phyloP scores from a whole-genome alignment of 2,113 vertebrate genomes.

The Boulengeromyrus knoepffleri region DNA sequence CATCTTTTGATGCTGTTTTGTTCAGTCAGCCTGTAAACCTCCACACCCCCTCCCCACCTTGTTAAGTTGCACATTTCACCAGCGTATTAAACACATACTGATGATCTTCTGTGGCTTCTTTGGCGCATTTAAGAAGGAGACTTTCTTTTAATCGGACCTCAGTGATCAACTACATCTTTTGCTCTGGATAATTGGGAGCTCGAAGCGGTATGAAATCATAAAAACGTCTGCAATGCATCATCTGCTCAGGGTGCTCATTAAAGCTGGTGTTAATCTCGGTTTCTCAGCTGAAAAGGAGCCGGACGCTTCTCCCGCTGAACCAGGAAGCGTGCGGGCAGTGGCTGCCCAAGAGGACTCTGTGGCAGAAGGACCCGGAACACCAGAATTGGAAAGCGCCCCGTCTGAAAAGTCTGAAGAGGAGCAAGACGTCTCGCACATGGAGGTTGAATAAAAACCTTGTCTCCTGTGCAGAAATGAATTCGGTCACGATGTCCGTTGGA shows the following conservation, averaged over 20 bases:
- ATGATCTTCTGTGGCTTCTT: neutral
- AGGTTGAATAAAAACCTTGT: slow-evolving; percentile 66
- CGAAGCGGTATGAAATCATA: slow-evolving; percentile 3
- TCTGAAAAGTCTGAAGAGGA: slow-evolving; percentile 56
- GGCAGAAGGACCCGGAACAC: slow-evolving; percentile 45
- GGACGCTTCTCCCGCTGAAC: slow-evolving; percentile 30
- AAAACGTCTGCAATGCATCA: slow-evolving; percentile 13
- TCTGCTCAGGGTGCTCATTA: slow-evolving; percentile 11
- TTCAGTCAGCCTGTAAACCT: slow-evolving; percentile 17
- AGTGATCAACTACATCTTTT: neutral
- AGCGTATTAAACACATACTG: slow-evolving; percentile 10
- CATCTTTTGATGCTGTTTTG: slow-evolving; percentile 8
- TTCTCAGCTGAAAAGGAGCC: slow-evolving; percentile 37
- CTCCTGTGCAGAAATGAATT: slow-evolving; percentile 8
- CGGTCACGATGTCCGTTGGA: neutral
- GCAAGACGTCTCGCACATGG: slow-evolving; percentile 70
- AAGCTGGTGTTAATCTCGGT: neutral
- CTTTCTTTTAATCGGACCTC: slow-evolving; percentile 13
- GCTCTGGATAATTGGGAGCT: slow-evolving; percentile 19
- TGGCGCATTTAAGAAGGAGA: neutral
- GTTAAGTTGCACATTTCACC: slow-evolving; percentile 11
- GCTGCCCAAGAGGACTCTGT: slow-evolving; percentile 31
- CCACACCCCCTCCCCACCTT: neutral
- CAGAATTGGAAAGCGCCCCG: slow-evolving; percentile 44
- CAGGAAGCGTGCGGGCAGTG: neutral